Conservation (phyloP, 1,140 invertebrate species). For the Venturia canescens region DNA sequence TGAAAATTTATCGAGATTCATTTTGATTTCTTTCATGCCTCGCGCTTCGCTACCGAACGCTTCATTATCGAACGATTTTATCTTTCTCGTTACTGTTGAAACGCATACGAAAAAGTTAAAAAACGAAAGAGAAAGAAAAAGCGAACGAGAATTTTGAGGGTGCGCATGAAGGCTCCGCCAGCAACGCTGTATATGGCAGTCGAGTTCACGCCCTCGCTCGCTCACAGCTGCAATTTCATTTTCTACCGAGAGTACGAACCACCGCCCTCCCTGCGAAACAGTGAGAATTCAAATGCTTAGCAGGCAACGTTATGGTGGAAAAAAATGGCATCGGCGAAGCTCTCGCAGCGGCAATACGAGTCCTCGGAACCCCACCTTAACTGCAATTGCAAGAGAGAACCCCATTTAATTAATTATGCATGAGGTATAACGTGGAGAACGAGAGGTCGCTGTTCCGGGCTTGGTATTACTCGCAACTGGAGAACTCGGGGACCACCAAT, state of each 20-base stretch:
- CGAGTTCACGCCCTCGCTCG: conserved; percentile 66
- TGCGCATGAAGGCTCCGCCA: conserved; percentile 65
- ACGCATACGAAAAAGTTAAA: too few relatives aligned
- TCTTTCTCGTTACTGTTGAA: too few relatives aligned
- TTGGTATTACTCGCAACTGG: conserved; percentile 8
- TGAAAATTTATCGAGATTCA: too few relatives aligned
- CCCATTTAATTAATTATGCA: conserved; percentile 75
- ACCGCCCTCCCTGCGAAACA: conserved; percentile 40
- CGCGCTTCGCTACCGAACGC: too few relatives aligned
- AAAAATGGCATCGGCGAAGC: neutral
- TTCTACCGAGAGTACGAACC: conserved; percentile 56
- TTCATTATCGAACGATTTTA: too few relatives aligned
- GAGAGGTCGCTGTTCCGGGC: conserved; percentile 5
- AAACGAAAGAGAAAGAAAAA: neutral
- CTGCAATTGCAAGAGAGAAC: conserved; percentile 67
- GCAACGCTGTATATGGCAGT: conserved; percentile 53
- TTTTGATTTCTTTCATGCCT: too few relatives aligned
- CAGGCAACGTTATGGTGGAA: neutral
- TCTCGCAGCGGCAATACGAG: conserved; percentile 32
- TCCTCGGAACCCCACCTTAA: conserved; percentile 59
- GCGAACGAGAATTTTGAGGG: neutral
- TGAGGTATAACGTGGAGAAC: conserved; percentile 54
- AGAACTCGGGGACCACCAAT: conserved; percentile 53
- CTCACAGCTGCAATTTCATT: conserved; percentile 66
- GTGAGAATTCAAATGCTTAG: conserved; percentile 21